Base-by-base conservation (phyloP, 1,140 invertebrate species). In the Drosophila pectinifera region DNA sequence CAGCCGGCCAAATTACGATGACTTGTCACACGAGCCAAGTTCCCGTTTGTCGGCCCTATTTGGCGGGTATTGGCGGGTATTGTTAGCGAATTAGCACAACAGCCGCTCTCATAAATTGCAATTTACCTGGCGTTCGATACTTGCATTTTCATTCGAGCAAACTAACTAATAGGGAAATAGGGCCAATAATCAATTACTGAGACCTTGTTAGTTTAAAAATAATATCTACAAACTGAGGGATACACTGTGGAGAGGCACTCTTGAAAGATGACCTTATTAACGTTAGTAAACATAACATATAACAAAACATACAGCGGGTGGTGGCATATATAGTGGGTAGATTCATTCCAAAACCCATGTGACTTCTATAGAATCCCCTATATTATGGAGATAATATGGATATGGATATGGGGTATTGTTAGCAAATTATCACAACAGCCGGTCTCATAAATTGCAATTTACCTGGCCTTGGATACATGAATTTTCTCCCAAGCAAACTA, bases 21-120 rank as follows among this genome's bases (percentile, higher is more conserved):
- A 80, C 84, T 89, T 84, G 84, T 88, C 84, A 88, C 84, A 88
- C 84, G 61, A 85, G 34, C 57, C 48, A 31, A n/a, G 31, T 70
- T 69, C 55, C 55, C 41, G 20, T 46, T 56, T 53, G 24, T 78
- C 22, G 49, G 51, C n/a, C 20, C 46, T 59, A 36, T 58, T 74
- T 16, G 43, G 36, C 39, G 57, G 61, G 74, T 48, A 89, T 74
- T 16, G 43, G 36, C 39, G 57, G 61, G 74, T 48, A 89, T 83
- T 84, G 79, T 88, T 88, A 70, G 72, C 84, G 64, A 84, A 89
- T 88, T 88, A 88, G 76, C 83, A 73, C 74, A 81, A 34, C 72
- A 49, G 36, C 18, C 3, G 42, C 41, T n/a, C 69, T 22, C 81
- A 78, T 85, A 85, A 85, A 80, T 85, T 41, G 67, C 64, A 69